Evolutionary conservation across 2,888 invertebrate genomes (phyloP).

Genomic region (Bugulina stolonifera): DNA sequence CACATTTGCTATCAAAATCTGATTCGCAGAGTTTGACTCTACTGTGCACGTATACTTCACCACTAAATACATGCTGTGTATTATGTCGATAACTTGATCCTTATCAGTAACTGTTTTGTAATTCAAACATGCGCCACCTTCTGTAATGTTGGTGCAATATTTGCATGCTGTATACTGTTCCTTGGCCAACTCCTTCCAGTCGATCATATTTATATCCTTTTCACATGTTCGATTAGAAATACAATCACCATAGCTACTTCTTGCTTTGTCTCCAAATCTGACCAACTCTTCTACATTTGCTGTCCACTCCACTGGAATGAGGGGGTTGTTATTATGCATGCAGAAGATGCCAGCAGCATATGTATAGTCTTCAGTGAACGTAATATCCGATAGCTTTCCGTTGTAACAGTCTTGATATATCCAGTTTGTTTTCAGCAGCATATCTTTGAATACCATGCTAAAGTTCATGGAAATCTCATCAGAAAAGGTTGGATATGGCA

Average conservation of each 20-base stretch:
- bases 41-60: not conserved
- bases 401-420: slow-evolving; percentile 12
- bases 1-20: not conserved
- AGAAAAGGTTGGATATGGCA: too few species aligned
- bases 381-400: not conserved
- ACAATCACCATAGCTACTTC: not conserved
- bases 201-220: not conserved
- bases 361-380: not conserved
- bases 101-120: not conserved
- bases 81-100: not conserved
- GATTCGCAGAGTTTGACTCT: not conserved
- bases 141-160: not conserved
- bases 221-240: not conserved
- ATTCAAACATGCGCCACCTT: not conserved
- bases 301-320: slow-evolving; percentile 20
- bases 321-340: not conserved
- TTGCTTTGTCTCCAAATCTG: not conserved
- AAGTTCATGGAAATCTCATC: not conserved
- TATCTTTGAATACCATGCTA: not conserved
- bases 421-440: not conserved
- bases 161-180: slow-evolving; percentile 1
- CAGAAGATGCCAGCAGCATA: not conserved
- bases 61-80: slow-evolving; percentile 11
- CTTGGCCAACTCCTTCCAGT: not conserved
- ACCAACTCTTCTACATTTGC: not conserved